phyloP scores from a whole-genome alignment of 2,797 vertebrate species.

The Tamandua tetradactyla region DNA sequence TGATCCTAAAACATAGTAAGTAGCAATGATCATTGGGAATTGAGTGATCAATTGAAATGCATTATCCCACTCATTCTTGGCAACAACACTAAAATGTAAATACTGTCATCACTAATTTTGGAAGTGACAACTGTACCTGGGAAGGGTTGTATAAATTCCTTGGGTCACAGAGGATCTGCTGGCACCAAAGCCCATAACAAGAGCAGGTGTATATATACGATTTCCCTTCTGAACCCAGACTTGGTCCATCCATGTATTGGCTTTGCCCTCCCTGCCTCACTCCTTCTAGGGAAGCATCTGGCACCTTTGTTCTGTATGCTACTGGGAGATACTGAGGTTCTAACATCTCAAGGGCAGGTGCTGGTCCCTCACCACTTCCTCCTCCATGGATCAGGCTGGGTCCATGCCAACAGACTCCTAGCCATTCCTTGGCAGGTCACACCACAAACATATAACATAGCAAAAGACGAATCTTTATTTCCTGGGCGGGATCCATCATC shows the following conservation, averaged over 20 bases:
- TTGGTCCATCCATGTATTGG: accelerated
- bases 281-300: neutral
- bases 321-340: neutral
- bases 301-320: neutral
- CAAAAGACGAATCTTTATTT: neutral
- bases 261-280: neutral
- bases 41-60: neutral
- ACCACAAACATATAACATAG: accelerated
- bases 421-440: neutral
- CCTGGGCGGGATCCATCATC: no score
- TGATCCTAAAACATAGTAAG: neutral
- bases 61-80: neutral
- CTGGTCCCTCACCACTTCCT: neutral
- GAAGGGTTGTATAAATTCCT: no score
- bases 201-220: accelerated
- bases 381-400: neutral
- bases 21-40: neutral
- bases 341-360: neutral
- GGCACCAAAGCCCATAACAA: neutral
- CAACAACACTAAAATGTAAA: neutral
- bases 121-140: neutral
- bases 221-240: neutral
- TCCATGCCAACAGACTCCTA: neutral
- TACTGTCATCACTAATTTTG: accelerated
- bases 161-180: accelerated